Base-by-base conservation (phyloP, 37 sponge, comb jelly and placozoan species). In the Dysidea cf. avara region DNA sequence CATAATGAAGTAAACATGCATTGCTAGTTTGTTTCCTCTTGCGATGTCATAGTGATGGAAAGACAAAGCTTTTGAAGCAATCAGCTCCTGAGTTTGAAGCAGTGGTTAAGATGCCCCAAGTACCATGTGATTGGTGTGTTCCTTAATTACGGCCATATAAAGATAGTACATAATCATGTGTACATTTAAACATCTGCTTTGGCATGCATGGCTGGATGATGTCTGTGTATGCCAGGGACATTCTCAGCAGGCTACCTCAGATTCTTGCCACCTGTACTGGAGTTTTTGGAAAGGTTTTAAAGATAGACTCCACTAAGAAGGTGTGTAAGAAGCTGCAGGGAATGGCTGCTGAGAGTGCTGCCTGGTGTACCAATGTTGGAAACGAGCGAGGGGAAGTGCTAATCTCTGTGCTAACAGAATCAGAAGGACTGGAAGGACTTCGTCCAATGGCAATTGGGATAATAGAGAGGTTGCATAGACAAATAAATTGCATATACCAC, bases 361-460 rank as follows among this genome's bases (percentile, higher is more conserved):
- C 9, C 28, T 71, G 72, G 85, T 71, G 66, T 0, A 84, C 85
- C 3, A 84, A 84, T 39, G 55, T 84, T 2, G 85, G 85, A 0
- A 84, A 84, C 29, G 85, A 84, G 60, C 69, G 68, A 35, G 79
- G 79, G 57, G 85, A 84, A 37, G 53, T 84, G 16, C 37, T 84
- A 13, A 53, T 49, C 1, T 49, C 37, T 1, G 75, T 81, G 43
- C 66, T 80, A 1, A 80, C 72, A 0, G 7, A 3, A 5, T 80
- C 81, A 61, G 81, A 80, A 55, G 34, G 50, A 2, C 21, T 34
- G 3, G 31, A 1, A 3, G 14, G 32, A 21, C 43, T 80, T 16
- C 56, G 17, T 0, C 13, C 26, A 3, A 32, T 81, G 66, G 82
- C 82, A 52, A 56, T 72, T 50, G 66, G 74, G 0, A 48, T 81